Conservation (phyloP, 1,140 invertebrate genomes). For the Macrotrachela quadricornifera region DNA sequence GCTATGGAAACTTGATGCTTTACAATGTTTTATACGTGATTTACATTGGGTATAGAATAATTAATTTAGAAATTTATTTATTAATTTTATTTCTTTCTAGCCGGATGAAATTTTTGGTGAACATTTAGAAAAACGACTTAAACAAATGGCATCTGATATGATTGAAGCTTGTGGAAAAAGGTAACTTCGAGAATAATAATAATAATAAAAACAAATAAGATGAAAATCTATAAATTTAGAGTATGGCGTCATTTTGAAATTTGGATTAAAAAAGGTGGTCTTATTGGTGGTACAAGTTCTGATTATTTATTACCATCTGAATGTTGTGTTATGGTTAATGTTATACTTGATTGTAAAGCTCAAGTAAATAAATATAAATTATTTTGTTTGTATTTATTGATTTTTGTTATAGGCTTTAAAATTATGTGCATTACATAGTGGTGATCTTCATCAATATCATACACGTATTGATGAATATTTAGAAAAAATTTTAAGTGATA, state of each 20-base stretch:
- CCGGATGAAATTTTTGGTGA: conserved; percentile 88
- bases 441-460: conserved; percentile 85
- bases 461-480: conserved; percentile 85
- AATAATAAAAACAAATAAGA: neutral
- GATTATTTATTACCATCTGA: conserved; percentile 93
- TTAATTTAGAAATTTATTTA: too few species aligned
- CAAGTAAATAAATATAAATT: too few species aligned
- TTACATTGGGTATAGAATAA: conserved; percentile 55
- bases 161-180: conserved; percentile 92
- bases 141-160: conserved; percentile 97
- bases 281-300: conserved; percentile 57
- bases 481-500: conserved; percentile 66
- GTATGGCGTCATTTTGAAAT: conserved; percentile 47
- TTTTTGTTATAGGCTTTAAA: conserved; percentile 55
- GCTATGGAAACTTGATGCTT: conserved; percentile 92
- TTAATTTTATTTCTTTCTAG: too few species aligned
- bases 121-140: conserved; percentile 83
- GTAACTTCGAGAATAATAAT: conserved; percentile 23
- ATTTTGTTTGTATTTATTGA: too few species aligned
- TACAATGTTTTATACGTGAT: conserved; percentile 90
- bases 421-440: conserved; percentile 70
- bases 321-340: conserved; percentile 98
- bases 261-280: conserved; percentile 83
- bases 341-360: conserved; percentile 47
- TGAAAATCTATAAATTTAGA: conserved; percentile 16